These are phyloP conservation scores for Clarias macrocephalus DNA, from an alignment of 2,113 vertebrate species.

Conservation along the genomic window DNA sequence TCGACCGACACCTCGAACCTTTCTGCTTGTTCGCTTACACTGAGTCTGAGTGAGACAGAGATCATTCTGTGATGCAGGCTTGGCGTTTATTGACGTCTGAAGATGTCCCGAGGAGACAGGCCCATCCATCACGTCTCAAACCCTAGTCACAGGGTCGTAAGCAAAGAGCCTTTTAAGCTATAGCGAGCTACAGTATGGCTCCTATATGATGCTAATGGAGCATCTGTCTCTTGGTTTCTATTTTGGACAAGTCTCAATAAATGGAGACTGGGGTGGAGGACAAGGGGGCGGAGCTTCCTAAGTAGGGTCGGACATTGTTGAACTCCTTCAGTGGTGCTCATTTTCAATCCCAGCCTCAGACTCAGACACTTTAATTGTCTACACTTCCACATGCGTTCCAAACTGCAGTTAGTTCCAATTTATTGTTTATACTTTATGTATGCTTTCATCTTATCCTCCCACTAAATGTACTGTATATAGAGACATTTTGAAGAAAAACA, in stretches of 20 bases:
- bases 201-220: slow-evolving; percentile 43
- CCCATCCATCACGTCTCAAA: slow-evolving; percentile 41
- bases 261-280: neutral
- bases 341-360: neutral
- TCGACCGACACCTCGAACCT: slow-evolving; percentile 38
- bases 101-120: neutral
- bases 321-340: no score
- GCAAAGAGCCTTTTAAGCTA: slow-evolving; percentile 9
- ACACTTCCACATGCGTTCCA: neutral
- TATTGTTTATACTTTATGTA: no score
- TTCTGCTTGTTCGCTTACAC: slow-evolving; percentile 18
- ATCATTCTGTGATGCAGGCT: slow-evolving; percentile 30
- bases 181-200: slow-evolving; percentile 23
- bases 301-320: neutral
- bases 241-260: slow-evolving; percentile 11
- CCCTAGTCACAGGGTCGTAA: neutral
- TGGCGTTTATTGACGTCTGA: slow-evolving; percentile 43
- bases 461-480: no score
- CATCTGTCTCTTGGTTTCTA: slow-evolving; percentile 24
- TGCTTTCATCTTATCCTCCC: no score
- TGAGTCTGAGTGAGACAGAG: neutral
- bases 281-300: neutral
- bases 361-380: neutral
- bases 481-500: no score
- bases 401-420: no score